Percentiles rank a stretch among this genome's conserved stretches.
These are phyloP conservation scores for Streptopelia turtur DNA, from an alignment of 2,797 vertebrate genomes.

Conservation along the genomic window DNA sequence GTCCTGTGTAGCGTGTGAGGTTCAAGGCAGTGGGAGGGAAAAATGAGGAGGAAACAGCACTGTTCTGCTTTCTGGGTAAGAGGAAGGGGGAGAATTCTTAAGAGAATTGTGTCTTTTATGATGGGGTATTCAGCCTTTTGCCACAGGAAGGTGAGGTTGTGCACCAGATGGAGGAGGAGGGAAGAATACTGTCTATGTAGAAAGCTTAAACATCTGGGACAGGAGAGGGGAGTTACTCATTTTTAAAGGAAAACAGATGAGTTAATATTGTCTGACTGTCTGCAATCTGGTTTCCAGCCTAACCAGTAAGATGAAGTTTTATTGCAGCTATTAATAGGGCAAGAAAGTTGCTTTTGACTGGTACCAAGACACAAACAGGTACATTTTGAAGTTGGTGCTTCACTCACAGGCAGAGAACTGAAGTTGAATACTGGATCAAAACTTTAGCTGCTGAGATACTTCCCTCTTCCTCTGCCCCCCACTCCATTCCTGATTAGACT, in stretches of 20 bases:
- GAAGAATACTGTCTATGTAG: neutral
- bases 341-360: neutral
- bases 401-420: neutral
- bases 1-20: accelerated
- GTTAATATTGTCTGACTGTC: neutral
- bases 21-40: neutral
- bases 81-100: neutral
- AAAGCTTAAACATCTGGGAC: neutral
- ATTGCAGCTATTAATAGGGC: neutral
- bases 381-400: neutral
- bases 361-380: neutral
- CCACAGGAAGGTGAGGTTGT: neutral
- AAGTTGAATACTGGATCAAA: neutral
- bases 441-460: neutral
- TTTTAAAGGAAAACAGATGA: neutral
- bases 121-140: neutral
- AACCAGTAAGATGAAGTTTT: neutral
- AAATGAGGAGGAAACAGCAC: neutral
- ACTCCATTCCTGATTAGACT: neutral
- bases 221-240: neutral
- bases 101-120: neutral
- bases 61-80: neutral
- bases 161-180: neutral
- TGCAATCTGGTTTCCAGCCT: neutral
- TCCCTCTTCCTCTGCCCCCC: neutral